Conservation (phyloP, 2,113 vertebrate genomes). For the Phalacrocorax carbo region DNA sequence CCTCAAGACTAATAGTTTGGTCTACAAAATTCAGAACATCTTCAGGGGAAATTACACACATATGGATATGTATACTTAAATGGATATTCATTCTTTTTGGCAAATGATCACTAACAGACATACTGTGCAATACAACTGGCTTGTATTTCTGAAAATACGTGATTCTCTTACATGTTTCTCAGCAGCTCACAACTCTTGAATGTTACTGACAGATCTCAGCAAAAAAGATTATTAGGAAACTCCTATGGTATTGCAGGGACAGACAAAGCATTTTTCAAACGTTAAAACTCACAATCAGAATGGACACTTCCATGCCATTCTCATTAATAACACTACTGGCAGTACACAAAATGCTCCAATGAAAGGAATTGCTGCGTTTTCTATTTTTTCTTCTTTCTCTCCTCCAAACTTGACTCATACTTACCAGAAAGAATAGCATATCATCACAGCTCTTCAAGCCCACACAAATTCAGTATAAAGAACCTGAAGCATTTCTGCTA, state of each 20-base stretch:
- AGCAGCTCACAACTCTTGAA: neutral
- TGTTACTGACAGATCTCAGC: neutral
- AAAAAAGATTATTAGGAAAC: neutral
- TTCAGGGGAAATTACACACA: slow-evolving; percentile 52
- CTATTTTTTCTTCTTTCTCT: neutral
- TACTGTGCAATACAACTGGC: neutral
- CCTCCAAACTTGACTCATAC: neutral
- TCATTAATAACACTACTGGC: neutral
- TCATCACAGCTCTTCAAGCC: neutral
- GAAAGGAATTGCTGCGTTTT: neutral
- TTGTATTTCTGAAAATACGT: slow-evolving; percentile 23
- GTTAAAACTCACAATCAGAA: neutral
- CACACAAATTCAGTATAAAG: neutral
- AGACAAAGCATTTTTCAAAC: neutral
- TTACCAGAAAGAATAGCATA: neutral
- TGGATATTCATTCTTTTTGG: slow-evolving; percentile 18
- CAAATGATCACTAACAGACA: slow-evolving; percentile 37
- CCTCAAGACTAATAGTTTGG: neutral
- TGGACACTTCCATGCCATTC: neutral
- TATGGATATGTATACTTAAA: slow-evolving; percentile 6
- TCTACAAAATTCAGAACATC: slow-evolving; percentile 51
- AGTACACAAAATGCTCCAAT: neutral
- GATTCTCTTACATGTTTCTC: neutral
- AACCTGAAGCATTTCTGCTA: neutral
- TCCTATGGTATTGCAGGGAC: neutral